Evolutionary conservation across 2,797 vertebrate genomes (phyloP), one percentile per base, ranked within the genome.

Genomic region (Nothura maculosa): DNA sequence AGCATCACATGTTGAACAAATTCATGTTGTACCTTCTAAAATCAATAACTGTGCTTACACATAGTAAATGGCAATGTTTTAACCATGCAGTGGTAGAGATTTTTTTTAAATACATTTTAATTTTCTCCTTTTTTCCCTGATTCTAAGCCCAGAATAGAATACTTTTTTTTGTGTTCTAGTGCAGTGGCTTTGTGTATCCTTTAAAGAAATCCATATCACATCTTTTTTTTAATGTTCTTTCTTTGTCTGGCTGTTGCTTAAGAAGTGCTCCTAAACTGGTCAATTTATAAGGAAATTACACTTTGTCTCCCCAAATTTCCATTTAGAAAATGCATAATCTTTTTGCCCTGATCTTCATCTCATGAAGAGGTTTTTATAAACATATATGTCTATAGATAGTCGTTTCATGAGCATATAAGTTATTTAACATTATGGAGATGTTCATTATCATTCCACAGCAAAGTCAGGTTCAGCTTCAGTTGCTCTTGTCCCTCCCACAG

Each of bases 271-370:
- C 84, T 17, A 70, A 66, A 25, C 43, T 13, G 34, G 10, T 13
- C 10, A 55, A 5, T 36, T 81, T 52, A n/a, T 61, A 28, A 30
- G 11, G 12, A 68, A 17, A 38, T 75, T 72, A 15, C 50, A 4
- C 64, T 72, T 22, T 8, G 1, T 1, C 5, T 1, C 4, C 6
- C 12, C 1, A 79, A 47, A 7, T 58, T 60, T 3, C 11, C 5
- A 17, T 43, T 43, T 84, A 20, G 30, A 14, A 57, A 69, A 38
- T 34, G 25, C 40, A 36, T 3, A 19, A 8, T 78, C 83, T 78
- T 74, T 57, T 28, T 73, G 30, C 66, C 14, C 47, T n/a, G 36
- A 74, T 13, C 69, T 11, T 79, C 42, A 20, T 77, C 40, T 77
- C 75, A 64, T 54, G 16, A 68, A 21, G 17, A 47, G 43, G 22